Conservation (phyloP, 2,113 vertebrate genomes). For the Sardina pilchardus region DNA sequence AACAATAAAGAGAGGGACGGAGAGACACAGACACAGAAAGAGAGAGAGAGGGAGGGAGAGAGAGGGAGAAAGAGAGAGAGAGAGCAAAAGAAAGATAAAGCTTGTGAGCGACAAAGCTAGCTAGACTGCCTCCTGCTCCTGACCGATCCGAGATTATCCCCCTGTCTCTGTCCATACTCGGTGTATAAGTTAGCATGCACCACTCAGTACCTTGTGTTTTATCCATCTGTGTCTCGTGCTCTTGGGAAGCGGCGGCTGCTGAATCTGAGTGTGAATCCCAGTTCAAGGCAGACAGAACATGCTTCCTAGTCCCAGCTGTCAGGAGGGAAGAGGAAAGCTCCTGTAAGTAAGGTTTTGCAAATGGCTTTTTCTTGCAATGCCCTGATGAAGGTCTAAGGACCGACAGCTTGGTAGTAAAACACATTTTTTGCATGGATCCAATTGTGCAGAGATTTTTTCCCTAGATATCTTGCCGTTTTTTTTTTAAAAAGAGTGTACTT, state of each 20-base stretch:
- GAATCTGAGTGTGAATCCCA: not conserved
- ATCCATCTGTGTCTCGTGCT: conserved; percentile 8
- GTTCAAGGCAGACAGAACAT: not conserved
- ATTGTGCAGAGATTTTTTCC: too few species aligned
- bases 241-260: not conserved
- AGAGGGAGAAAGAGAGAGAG: conserved; percentile 31
- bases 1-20: conserved; percentile 40
- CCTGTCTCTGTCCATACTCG: conserved; percentile 15
- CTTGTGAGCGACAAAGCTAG: not conserved
- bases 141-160: conserved; percentile 43
- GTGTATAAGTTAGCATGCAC: conserved; percentile 38
- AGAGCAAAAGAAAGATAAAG: conserved; percentile 9
- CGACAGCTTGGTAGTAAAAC: too few species aligned
- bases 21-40: conserved; percentile 6
- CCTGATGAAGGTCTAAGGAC: too few species aligned
- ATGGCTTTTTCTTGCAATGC: not conserved
- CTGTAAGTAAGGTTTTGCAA: not conserved
- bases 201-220: conserved; percentile 8
- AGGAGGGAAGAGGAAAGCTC: not conserved
- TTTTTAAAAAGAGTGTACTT: not conserved
- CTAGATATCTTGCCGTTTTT: too few species aligned
- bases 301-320: conserved; percentile 1
- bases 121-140: conserved; percentile 15
- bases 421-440: too few species aligned
- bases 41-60: conserved; percentile 6